Conservation (phyloP, 2,113 vertebrate species). For the Mastomys coucha region DNA sequence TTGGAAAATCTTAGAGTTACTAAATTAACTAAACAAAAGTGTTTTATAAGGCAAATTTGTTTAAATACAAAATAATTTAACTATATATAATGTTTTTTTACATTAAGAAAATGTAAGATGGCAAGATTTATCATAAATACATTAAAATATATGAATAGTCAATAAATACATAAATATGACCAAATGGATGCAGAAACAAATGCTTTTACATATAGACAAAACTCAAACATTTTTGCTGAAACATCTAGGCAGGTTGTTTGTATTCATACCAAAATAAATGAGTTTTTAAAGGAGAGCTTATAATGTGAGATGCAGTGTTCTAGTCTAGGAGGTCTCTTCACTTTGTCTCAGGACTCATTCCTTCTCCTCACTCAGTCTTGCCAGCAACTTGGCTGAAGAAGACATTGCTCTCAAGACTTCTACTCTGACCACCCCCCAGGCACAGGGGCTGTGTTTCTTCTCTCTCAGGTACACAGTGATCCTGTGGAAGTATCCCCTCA, state of each 20-base stretch:
- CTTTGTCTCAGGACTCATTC: background rate
- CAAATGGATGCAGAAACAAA: background rate
- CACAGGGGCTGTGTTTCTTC: slow-evolving; percentile 49
- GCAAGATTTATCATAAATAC: background rate
- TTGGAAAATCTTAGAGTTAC: background rate
- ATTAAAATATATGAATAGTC: background rate
- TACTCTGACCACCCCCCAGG: slow-evolving; percentile 49
- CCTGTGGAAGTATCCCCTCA: slow-evolving; percentile 62
- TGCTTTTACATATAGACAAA: no score
- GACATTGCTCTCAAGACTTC: background rate
- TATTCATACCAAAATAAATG: background rate
- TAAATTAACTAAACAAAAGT: background rate
- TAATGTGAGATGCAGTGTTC: background rate
- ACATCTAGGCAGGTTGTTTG: background rate
- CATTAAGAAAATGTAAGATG: background rate
- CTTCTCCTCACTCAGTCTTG: background rate
- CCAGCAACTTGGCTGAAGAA: background rate
- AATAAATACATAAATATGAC: background rate
- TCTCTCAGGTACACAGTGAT: background rate
- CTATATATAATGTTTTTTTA: background rate
- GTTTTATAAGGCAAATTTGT: background rate
- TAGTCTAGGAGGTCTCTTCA: background rate
- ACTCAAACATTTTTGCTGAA: background rate
- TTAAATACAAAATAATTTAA: background rate
- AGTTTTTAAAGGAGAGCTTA: background rate